Conservation (phyloP, 1,140 invertebrate genomes). For the Lasioglossum baleicum region DNA sequence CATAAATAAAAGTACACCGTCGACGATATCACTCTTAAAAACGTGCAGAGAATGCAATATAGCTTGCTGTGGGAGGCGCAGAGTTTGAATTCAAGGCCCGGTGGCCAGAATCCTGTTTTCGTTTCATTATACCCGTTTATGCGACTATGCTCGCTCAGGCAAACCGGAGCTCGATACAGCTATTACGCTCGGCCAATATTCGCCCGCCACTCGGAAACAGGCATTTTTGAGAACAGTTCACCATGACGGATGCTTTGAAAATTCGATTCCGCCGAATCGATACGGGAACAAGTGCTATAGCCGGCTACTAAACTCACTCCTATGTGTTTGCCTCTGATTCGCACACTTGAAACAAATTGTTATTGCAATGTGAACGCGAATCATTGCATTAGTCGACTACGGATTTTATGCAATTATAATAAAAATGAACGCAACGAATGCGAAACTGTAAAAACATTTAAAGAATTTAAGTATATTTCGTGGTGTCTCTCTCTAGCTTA, state of each 20-base stretch:
- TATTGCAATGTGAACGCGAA: too few relatives aligned
- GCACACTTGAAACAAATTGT: too few relatives aligned
- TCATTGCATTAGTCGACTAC: too few relatives aligned
- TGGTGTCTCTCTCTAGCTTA: too few relatives aligned
- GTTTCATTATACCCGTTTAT: not conserved
- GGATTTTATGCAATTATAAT: too few relatives aligned
- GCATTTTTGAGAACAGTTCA: not conserved
- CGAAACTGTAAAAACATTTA: too few relatives aligned
- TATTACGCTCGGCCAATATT: not conserved
- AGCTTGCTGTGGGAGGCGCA: too few relatives aligned
- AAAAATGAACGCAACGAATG: too few relatives aligned
- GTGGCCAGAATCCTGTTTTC: not conserved
- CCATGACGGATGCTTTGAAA: not conserved
- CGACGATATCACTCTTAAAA: not conserved
- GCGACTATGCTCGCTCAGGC: not conserved
- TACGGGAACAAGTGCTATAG: not conserved
- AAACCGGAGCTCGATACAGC: not conserved
- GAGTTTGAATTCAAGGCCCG: not conserved
- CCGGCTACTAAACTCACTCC: too few relatives aligned
- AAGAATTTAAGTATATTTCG: too few relatives aligned
- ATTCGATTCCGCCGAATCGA: not conserved
- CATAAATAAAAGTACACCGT: slow-evolving; percentile 1
- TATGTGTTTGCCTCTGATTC: too few relatives aligned
- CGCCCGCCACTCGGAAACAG: not conserved
- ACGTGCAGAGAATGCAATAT: not conserved